Evolutionary conservation across 2,113 vertebrate species (phyloP), one percentile per base, ranked within the genome.

Genomic region (Chamaea fasciata): DNA sequence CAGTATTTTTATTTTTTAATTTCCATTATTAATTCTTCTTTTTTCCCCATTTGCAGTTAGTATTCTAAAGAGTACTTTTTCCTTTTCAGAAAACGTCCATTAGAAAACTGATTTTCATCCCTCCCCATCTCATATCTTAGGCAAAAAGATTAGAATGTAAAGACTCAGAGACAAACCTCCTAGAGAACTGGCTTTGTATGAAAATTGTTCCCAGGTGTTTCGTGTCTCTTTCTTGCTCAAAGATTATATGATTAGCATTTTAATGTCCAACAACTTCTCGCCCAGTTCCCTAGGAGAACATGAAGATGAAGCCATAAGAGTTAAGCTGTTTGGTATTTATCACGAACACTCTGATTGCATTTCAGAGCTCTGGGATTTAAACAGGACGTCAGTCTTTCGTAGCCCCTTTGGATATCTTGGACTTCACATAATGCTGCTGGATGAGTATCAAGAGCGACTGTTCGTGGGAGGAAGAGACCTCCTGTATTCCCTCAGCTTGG

Each of bases 311-410:
- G 13, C 35, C 47, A 19, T 35, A 68, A 88, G 74, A 62, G 8
- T 71, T 87, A 95, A 87, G n/a, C 62, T 83, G 18, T 91, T 90
- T 68, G 77, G 59, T 94, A 77, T 96, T 97, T 69, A 96, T 90
- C 49, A n/a, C 11, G 0, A 37, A 33, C 80, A 94, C 95, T 92
- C 85, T 96, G 69, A 63, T 96, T 98, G 65, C 86, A 11, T 98
- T 98, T 97, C 98, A 99, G 99, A 99, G 95, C 98, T 99, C 81
- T 98, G 98, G 98, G 98, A 99, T 85, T 96, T 99, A 95, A 99
- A 99, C 98, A 98, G 99, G 95, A 99, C 98, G 3, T 98, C 98
- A 95, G 95, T 99, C 85, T 99, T 99, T 96, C 98, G 98, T 73
- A 98, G 98, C 37, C 98, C 98, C 2, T 98, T 98, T 90, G 98